phyloP scores from a whole-genome alignment of 2,888 invertebrate species.

The Miltochrista miniata region DNA sequence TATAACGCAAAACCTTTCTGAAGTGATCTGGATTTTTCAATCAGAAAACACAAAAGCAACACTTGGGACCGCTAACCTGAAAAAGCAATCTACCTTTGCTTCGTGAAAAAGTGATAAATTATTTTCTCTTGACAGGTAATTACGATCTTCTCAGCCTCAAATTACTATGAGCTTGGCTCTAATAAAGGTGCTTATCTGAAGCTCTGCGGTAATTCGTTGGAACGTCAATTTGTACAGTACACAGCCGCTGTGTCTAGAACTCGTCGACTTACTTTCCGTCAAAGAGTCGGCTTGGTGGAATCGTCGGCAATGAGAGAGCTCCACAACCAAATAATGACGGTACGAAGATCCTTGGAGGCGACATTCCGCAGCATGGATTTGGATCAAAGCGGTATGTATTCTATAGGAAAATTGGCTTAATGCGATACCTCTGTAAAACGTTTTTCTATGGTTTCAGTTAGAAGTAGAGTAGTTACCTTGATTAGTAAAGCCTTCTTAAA shows the following conservation, averaged over 20 bases:
- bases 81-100: conserved; percentile 1
- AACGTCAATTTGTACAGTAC: conserved; percentile 95
- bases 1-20: neutral
- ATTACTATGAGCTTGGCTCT: conserved; percentile 97
- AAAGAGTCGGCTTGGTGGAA: conserved; percentile 93
- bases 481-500: no score
- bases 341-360: conserved; percentile 86
- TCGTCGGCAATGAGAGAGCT: conserved; percentile 93
- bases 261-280: conserved; percentile 88
- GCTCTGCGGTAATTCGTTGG: conserved; percentile 88
- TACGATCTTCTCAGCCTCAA: conserved; percentile 98
- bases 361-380: conserved; percentile 89
- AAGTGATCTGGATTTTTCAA: neutral
- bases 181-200: conserved; percentile 97
- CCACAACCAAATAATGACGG: conserved; percentile 89
- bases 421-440: no score
- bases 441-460: no score
- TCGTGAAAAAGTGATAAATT: conserved; percentile 1
- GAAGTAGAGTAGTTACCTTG: no score
- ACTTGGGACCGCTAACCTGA: neutral
- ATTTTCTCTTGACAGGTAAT: conserved; percentile 85
- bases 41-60: neutral
- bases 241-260: conserved; percentile 90
- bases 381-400: conserved; percentile 86
- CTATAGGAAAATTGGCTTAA: neutral